Percentiles rank a stretch among this genome's conserved stretches.
Evolutionary conservation across 2,113 vertebrate species (phyloP).

Genomic region (Columbina picui): DNA sequence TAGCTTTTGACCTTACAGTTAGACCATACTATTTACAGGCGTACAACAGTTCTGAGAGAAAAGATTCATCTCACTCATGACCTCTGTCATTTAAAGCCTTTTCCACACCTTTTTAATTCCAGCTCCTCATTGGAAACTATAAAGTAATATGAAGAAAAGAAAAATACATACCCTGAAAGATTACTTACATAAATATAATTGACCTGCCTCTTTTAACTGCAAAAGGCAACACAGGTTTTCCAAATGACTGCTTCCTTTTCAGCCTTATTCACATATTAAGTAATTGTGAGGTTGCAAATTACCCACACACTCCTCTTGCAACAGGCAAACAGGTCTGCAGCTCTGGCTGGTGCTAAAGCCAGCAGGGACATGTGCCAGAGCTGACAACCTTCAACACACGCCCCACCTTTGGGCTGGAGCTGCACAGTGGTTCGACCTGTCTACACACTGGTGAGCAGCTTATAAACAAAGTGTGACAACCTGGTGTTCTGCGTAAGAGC

Average conservation of each 20-base stretch:
- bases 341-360: conserved; percentile 12
- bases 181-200: conserved; percentile 32
- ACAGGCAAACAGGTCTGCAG: conserved; percentile 18
- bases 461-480: conserved; percentile 18
- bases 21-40: not conserved
- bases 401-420: conserved; percentile 36
- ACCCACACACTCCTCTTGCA: conserved; percentile 43
- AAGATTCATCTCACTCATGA: not conserved
- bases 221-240: conserved; percentile 38
- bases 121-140: not conserved
- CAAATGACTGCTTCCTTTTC: conserved; percentile 50
- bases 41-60: not conserved
- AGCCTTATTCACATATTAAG: conserved; percentile 50
- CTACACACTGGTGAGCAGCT: not conserved
- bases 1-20: not conserved
- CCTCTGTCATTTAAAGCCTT: not conserved
- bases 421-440: conserved; percentile 31
- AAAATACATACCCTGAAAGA: conserved; percentile 26
- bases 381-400: not conserved
- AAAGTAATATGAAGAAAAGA: not conserved
- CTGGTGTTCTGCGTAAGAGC: not conserved
- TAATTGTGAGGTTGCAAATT: conserved; percentile 56
- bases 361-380: conserved; percentile 10
- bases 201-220: not conserved
- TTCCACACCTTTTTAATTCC: not conserved